Evolutionary conservation across 2,888 invertebrate genomes (phyloP).

Genomic region (Thelaira solivaga): DNA sequence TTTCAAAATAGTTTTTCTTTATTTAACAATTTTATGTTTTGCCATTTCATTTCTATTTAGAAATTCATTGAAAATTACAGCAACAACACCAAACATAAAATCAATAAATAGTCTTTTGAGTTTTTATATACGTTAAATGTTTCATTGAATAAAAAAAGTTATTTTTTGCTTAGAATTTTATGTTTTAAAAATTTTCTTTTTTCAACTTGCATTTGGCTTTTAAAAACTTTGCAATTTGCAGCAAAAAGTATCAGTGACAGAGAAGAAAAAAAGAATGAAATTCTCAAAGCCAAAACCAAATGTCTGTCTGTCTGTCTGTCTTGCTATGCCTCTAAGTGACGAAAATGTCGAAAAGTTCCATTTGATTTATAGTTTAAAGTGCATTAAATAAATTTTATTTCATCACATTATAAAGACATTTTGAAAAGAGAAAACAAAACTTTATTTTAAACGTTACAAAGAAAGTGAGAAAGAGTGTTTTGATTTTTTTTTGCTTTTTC

Average conservation of each 20-base stretch:
- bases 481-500: background rate
- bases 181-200: constrained; percentile 16
- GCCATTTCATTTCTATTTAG: background rate
- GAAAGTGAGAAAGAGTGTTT: constrained; percentile 25
- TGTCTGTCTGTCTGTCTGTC: no score
- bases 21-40: background rate
- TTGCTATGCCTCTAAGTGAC: constrained; percentile 49
- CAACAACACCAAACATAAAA: background rate
- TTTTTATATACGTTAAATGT: constrained; percentile 10
- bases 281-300: no score
- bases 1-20: background rate
- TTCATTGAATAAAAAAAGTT: constrained; percentile 50
- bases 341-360: constrained; percentile 57
- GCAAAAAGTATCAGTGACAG: no score
- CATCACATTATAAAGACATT: constrained; percentile 23
- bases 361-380: constrained; percentile 60
- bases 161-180: constrained; percentile 40
- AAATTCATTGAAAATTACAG: background rate
- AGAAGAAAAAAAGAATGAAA: background rate
- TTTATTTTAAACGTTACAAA: constrained; percentile 20
- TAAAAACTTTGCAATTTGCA: background rate
- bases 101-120: constrained; percentile 23
- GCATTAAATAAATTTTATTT: constrained; percentile 56
- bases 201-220: background rate
- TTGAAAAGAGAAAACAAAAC: no score